Percentiles rank a stretch among this genome's conserved stretches.
Evolutionary conservation across 2,888 invertebrate species (phyloP).

Genomic region (Platynereis dumerilii): DNA sequence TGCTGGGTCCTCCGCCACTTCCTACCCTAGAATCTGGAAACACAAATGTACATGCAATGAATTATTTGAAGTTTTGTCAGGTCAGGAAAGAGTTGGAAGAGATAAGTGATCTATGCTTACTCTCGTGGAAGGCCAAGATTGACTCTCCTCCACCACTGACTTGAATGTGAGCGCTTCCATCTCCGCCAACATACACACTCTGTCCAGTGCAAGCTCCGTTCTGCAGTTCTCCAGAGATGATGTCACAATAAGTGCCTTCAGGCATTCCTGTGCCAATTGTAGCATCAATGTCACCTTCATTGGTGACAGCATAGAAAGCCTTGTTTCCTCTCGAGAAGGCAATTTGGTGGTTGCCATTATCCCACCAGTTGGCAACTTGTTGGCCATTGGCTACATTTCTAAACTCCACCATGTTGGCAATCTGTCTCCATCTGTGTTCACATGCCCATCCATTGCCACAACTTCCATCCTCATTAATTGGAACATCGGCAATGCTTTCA

Average conservation of each 20-base stretch:
- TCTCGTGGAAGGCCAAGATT: constrained; percentile 27
- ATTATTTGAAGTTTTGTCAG: too few relatives aligned
- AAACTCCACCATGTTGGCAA: constrained; percentile 58
- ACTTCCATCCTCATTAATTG: constrained; percentile 68
- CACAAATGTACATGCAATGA: background rate
- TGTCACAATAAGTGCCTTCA: constrained; percentile 58
- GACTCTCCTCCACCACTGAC: constrained; percentile 11
- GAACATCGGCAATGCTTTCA: constrained; percentile 16
- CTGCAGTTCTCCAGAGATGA: constrained; percentile 42
- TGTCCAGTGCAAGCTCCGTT: constrained; percentile 20
- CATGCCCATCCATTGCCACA: constrained; percentile 61
- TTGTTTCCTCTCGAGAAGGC: constrained; percentile 50
- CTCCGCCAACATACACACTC: constrained; percentile 28
- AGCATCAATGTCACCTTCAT: constrained; percentile 45
- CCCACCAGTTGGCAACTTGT: constrained; percentile 46
- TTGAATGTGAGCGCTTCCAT: constrained; percentile 31
- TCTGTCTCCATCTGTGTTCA: constrained; percentile 47
- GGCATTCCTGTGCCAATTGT: constrained; percentile 56
- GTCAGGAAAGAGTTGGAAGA: too few relatives aligned
- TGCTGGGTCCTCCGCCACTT: constrained; percentile 21
- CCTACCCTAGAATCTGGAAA: constrained; percentile 21
- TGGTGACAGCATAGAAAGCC: constrained; percentile 57
- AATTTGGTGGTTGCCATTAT: constrained; percentile 48
- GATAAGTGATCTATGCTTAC: constrained; percentile 35
- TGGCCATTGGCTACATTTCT: constrained; percentile 53